These are phyloP conservation scores for Fragum whitleyi DNA, from an alignment of 2,888 invertebrate species.

Conservation along the genomic window DNA sequence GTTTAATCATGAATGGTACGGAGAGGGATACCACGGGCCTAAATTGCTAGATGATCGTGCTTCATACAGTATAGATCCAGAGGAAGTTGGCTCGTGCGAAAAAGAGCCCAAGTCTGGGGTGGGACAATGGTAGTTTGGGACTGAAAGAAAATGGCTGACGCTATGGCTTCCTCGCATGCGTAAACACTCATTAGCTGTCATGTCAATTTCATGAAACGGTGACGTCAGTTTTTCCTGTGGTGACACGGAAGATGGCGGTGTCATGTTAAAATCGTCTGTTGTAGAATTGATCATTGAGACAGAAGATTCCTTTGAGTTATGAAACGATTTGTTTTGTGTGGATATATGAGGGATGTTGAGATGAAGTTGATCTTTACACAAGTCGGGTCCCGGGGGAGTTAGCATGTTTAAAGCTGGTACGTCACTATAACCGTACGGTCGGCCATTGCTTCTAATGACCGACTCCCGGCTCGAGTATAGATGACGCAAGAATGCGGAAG, in stretches of 20 bases:
- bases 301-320: constrained; percentile 53
- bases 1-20: constrained; percentile 34
- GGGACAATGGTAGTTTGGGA: constrained; percentile 46
- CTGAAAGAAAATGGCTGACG: constrained; percentile 24
- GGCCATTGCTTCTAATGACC: constrained; percentile 92
- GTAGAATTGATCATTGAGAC: constrained; percentile 62
- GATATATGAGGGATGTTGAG: constrained; percentile 70
- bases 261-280: constrained; percentile 90
- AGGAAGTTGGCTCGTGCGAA: constrained; percentile 25
- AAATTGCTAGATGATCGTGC: constrained; percentile 30
- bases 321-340: constrained; percentile 53
- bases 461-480: constrained; percentile 97
- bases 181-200: constrained; percentile 25
- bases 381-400: constrained; percentile 95
- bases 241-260: constrained; percentile 98
- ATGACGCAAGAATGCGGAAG: constrained; percentile 94
- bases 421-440: constrained; percentile 78
- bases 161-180: constrained; percentile 44
- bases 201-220: constrained; percentile 29
- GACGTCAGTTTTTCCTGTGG: constrained; percentile 91
- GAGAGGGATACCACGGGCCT: constrained; percentile 43
- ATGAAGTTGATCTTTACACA: constrained; percentile 81
- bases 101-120: constrained; percentile 29
- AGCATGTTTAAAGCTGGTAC: constrained; percentile 89
- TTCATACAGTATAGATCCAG: constrained; percentile 41